These are phyloP conservation scores for Dione vanillae DNA, from an alignment of 2,888 invertebrate species.

Conservation along the genomic window DNA sequence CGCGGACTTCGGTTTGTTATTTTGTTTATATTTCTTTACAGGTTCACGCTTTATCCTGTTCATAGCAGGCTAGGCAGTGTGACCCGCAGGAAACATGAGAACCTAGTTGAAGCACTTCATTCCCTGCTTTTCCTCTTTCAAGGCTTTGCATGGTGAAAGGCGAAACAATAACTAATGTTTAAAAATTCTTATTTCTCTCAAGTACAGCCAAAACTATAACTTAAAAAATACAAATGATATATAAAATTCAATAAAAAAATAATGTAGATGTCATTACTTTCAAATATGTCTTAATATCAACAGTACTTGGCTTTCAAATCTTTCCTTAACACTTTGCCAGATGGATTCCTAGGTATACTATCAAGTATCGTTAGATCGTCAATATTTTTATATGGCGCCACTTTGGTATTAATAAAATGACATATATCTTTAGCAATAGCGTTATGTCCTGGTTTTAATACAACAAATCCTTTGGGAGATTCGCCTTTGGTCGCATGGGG, in stretches of 20 bases:
- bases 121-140: too few relatives aligned
- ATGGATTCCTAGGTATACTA: conserved; percentile 88
- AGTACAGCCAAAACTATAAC: too few relatives aligned
- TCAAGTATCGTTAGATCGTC: conserved; percentile 87
- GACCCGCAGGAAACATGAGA: too few relatives aligned
- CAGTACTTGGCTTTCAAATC: conserved; percentile 79
- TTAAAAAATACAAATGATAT: too few relatives aligned
- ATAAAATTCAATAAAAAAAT: background rate
- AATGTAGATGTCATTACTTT: background rate
- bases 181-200: too few relatives aligned
- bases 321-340: conserved; percentile 91
- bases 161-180: too few relatives aligned
- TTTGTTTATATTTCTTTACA: too few relatives aligned
- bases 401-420: conserved; percentile 87
- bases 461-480: conserved; percentile 90
- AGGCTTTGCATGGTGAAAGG: too few relatives aligned
- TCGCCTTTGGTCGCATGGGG: conserved; percentile 89
- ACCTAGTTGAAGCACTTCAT: too few relatives aligned
- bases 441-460: conserved; percentile 66
- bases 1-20: too few relatives aligned
- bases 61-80: too few relatives aligned
- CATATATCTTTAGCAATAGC: conserved; percentile 82
- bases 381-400: conserved; percentile 90
- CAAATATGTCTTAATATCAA: conserved; percentile 37
- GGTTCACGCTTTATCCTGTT: too few relatives aligned